Conservation (phyloP, 1,140 invertebrate genomes). For the Temnothorax nylanderi region DNA sequence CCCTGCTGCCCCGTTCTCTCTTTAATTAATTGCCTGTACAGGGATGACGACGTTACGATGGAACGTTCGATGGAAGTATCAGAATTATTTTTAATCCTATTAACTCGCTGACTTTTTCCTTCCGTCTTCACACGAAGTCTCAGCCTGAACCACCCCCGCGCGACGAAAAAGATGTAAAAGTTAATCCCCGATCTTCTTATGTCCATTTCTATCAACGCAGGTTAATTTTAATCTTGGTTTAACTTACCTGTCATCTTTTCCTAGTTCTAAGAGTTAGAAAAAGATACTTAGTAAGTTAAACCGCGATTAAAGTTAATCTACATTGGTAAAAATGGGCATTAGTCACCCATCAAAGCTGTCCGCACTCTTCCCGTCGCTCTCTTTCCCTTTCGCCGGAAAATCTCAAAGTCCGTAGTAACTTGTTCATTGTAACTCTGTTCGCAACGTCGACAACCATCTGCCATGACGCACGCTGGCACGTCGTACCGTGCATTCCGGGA, state of each 20-base stretch:
- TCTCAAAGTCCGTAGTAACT: background rate
- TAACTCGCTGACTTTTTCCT: background rate
- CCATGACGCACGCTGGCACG: background rate
- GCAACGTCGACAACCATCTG: background rate
- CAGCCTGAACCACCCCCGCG: background rate
- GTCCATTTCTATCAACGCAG: no score
- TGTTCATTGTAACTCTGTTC: background rate
- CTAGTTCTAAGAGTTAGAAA: no score
- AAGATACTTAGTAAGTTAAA: no score
- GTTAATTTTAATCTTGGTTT: no score
- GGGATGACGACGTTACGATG: background rate
- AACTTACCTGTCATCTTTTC: no score
- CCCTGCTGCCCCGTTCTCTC: background rate
- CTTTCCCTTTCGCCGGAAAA: background rate
- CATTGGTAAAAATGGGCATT: no score
- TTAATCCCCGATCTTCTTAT: no score
- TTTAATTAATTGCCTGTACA: conserved; percentile 1
- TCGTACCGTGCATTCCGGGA: background rate
- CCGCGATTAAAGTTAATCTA: no score
- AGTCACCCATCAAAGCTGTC: background rate
- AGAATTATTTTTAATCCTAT: conserved; percentile 39
- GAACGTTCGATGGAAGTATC: background rate
- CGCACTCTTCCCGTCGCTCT: background rate
- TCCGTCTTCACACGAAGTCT: no score
- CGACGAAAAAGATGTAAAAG: background rate